Conservation (phyloP, 2,797 vertebrate genomes). For the Channa striata region DNA sequence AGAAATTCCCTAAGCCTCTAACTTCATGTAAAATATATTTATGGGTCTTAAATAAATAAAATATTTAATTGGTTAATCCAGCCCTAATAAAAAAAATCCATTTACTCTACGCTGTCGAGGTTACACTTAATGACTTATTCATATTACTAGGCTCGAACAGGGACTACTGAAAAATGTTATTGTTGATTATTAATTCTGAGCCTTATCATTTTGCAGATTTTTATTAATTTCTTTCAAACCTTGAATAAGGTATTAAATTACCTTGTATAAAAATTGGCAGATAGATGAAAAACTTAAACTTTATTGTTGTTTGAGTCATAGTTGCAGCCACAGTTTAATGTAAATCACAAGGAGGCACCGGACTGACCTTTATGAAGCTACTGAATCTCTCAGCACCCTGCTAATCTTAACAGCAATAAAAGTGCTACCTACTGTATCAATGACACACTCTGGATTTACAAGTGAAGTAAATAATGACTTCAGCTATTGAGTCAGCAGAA, state of each 20-base stretch:
- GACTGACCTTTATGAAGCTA: too few relatives aligned
- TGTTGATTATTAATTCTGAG: background rate
- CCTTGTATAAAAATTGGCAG: background rate
- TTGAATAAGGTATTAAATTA: too few relatives aligned
- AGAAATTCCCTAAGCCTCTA: background rate
- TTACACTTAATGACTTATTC: background rate
- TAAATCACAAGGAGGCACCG: too few relatives aligned
- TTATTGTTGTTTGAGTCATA: background rate
- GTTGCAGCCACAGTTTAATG: background rate
- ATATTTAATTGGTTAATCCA: background rate
- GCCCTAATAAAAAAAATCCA: background rate
- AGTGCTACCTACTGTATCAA: conserved; percentile 43
- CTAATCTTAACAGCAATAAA: conserved; percentile 67
- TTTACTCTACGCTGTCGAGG: background rate
- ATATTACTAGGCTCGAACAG: background rate
- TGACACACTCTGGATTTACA: conserved; percentile 60
- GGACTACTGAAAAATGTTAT: background rate
- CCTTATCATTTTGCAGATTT: background rate
- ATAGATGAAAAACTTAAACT: background rate
- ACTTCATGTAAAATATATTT: background rate
- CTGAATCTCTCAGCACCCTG: conserved; percentile 2
- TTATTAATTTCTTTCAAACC: background rate
- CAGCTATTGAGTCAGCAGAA: conserved; percentile 73
- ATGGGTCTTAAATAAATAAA: background rate
- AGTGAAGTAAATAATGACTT: conserved; percentile 70